These are phyloP conservation scores for western clawed frog (Xenopus tropicalis) DNA, from an alignment of 2,113 vertebrate genomes.

Conservation along the genomic window UCB_Xtro_10.0 CM004444.2:102354501-102355000, in stretches of 20 bases:
- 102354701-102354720: constrained; percentile 21
- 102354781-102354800: constrained; percentile 17
- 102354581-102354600: constrained; percentile 34
- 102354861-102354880: neutral
- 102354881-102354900: neutral
- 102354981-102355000: no score
- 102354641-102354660: constrained; percentile 20
- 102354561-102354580: constrained; percentile 17
- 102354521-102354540: constrained; percentile 23
- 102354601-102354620: constrained; percentile 29
- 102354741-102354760: constrained; percentile 27
- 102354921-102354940: no score
- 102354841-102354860: neutral
- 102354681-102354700: constrained; percentile 32
- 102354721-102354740: constrained; percentile 17
- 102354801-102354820: constrained; percentile 8
- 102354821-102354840: constrained; percentile 12
- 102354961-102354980: no score
- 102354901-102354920: neutral
- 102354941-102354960: no score
- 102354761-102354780: constrained; percentile 29
- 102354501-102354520: constrained; percentile 24
- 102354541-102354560: constrained; percentile 10
- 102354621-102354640: constrained; percentile 35
- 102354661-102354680: constrained; percentile 35